A percentile compares a stretch with the other conserved stretches of the same genome.
phyloP scores from a whole-genome alignment of 1,140 invertebrate genomes.

The Stenopsyche tienmushanensis region DNA sequence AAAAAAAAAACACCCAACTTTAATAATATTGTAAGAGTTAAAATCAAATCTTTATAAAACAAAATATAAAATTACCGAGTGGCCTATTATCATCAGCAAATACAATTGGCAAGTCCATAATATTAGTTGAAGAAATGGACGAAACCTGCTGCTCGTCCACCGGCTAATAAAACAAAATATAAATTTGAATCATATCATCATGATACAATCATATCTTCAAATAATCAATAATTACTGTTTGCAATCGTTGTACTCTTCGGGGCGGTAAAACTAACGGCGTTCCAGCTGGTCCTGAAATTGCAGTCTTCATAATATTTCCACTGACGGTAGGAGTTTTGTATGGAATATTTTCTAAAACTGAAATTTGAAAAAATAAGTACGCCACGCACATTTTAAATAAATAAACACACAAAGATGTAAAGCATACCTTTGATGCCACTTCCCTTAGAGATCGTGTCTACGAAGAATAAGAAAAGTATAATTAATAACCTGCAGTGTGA shows the following conservation, averaged over 20 bases:
- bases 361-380: constrained; percentile 6
- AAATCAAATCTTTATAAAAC: neutral
- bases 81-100: constrained; percentile 40
- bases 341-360: constrained; percentile 38
- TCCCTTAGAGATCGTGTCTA: constrained; percentile 7
- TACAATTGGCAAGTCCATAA: constrained; percentile 41
- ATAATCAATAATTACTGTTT: constrained; percentile 6
- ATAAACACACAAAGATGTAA: neutral
- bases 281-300: constrained; percentile 1
- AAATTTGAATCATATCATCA: neutral
- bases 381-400: neutral
- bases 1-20: no score
- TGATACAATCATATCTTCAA: neutral
- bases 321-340: constrained; percentile 24
- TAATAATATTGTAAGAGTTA: neutral
- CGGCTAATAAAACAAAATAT: neutral
- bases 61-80: constrained; percentile 21
- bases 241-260: neutral
- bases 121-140: constrained; percentile 33
- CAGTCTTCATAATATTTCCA: constrained; percentile 16
- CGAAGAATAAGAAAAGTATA: neutral
- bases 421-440: constrained; percentile 20
- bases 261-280: constrained; percentile 28
- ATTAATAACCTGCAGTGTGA: no score
- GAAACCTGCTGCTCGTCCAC: neutral